Evolutionary conservation across 2,797 vertebrate genomes (phyloP), one percentile per base, ranked within the genome.

Genomic region (Falco concolor): DNA sequence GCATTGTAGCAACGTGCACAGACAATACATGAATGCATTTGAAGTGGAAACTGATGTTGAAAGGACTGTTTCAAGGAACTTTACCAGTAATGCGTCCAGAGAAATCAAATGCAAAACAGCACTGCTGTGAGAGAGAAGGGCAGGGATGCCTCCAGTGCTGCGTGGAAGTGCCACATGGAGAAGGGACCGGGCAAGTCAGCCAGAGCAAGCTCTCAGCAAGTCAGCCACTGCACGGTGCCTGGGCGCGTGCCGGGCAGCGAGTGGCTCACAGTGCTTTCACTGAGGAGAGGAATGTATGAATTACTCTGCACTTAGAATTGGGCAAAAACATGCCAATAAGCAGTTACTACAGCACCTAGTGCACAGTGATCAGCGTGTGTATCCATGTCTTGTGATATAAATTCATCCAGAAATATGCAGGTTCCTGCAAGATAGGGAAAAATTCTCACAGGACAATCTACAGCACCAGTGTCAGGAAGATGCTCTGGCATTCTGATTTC

Each of bases 221-320:
- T 27, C 68, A 54, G 13, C 27, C 2, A 2, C 28, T 38, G 32
- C 68, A 27, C 0, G 0, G 42, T 27, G 40, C 57, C n/a, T 28
- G 45, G 28, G 32, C 32, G 65, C 0, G 1, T 52, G 45, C 7
- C 49, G 63, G 47, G 4, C 28, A 45, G 36, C 0, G 1, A 76
- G 45, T 27, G 65, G 18, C 28, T 75, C 40, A 16, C 24, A 21
- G 24, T 16, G 45, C 22, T 59, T 59, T 74, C 36, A 28, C 20
- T 1, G 1, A 68, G 60, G 44, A 81, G 30, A 56, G 24, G 22
- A 60, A 56, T 9, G 11, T 12, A 13, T 28, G 5, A 59, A 49
- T 74, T 64, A 50, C 22, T 30, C 36, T 40, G 32, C 44, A 47
- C 12, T 40, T 54, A 57, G 36, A 21, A 11, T 6, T 36, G 63